Evolutionary conservation across 2,113 vertebrate genomes (phyloP), one percentile per base, ranked within the genome.

Genomic region (Salvator merianae): DNA sequence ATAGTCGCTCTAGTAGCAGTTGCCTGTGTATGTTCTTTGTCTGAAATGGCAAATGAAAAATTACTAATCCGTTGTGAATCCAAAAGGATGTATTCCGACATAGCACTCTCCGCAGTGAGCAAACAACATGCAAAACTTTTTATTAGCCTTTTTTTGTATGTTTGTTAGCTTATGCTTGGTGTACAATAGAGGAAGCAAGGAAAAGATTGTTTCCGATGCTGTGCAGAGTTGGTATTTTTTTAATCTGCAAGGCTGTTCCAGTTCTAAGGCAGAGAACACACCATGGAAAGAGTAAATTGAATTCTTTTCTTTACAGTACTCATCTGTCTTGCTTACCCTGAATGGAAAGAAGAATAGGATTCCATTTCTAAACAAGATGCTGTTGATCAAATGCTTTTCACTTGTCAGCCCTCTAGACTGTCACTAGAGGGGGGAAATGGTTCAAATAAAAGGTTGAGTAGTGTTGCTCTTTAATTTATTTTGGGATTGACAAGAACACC

Each of bases 1-100:
- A 59, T 14, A 9, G 55, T 22, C 14, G 14, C 55, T 79, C 91
- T 66, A 30, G 80, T 81, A 76, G 86, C 9, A 20, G 66, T 83
- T 88, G 47, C 18, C 88, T 87, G 87, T 91, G 88, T 34, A 30
- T 86, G 91, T 79, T 71, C 59, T 32, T 84, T 81, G 79, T 84
- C 40, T 72, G 70, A 87, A 65, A 75, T 84, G 32, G 72, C 79
- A 78, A 83, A 43, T 87, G 16, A 59, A 59, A 59, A 59, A 59
- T 59, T 2, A 16, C 55, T 59, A 5, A 47, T 47, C 43, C 5
- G 16, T 20, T 59, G 55, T 59, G 55, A 59, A 59, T 59, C 55
- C 34, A 66, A 59, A 75, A 81, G 88, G 84, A 77, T 40, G 38
- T 83, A 72, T 90, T 85, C 74, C 82, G 28, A 1, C 2, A 75